These are phyloP conservation scores for Parapristionchus giblindavisi DNA, from an alignment of 2,888 invertebrate species.

Conservation along the genomic window DNA sequence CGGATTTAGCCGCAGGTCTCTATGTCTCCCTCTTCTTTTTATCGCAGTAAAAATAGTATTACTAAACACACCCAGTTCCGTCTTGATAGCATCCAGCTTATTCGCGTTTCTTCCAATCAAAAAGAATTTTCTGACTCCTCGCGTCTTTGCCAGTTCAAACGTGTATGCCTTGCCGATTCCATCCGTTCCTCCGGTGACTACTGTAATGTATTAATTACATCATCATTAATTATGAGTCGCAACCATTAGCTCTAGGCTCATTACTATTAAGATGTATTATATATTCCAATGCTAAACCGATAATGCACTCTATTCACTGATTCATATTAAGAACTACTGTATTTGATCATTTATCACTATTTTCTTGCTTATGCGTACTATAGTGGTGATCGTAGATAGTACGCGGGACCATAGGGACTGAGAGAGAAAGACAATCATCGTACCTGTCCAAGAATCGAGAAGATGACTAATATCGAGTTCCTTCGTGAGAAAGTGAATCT, in stretches of 20 bases:
- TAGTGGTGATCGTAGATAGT: too few species aligned
- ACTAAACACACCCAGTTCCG: slow-evolving; percentile 57
- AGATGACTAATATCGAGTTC: slow-evolving; percentile 47
- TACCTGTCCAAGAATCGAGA: slow-evolving; percentile 56
- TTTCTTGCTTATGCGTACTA: too few species aligned
- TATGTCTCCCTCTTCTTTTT: background rate
- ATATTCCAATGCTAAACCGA: too few species aligned
- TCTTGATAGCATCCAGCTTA: slow-evolving; percentile 55
- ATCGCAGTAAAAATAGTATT: too few species aligned
- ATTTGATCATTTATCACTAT: too few species aligned
- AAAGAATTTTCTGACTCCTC: slow-evolving; percentile 64
- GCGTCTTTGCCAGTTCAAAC: slow-evolving; percentile 58
- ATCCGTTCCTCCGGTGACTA: slow-evolving; percentile 67
- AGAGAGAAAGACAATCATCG: too few species aligned
- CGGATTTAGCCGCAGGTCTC: background rate
- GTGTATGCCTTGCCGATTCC: slow-evolving; percentile 68
- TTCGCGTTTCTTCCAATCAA: slow-evolving; percentile 61
- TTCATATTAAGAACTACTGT: too few species aligned
- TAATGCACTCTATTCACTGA: too few species aligned
- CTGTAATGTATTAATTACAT: slow-evolving; percentile 43
- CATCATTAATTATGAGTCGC: background rate
- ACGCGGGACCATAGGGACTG: too few species aligned
- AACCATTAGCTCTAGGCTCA: too few species aligned
- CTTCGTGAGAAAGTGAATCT: slow-evolving; percentile 50
- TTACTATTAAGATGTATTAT: too few species aligned